phyloP scores from a whole-genome alignment of 2,113 vertebrate genomes.

The Ameiurus melas region DNA sequence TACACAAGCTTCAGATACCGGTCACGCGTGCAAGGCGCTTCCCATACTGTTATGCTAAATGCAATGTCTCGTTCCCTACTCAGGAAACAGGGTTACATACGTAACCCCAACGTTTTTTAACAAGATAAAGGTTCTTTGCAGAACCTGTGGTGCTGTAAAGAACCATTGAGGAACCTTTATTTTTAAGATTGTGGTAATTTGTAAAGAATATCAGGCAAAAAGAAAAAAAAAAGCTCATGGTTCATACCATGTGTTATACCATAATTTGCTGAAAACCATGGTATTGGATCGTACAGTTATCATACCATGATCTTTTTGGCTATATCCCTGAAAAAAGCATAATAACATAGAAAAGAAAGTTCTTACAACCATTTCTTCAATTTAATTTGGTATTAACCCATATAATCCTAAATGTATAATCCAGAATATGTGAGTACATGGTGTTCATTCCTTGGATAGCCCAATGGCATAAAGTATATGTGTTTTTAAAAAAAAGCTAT shows the following conservation, averaged over 20 bases:
- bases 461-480: neutral
- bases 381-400: slow-evolving; percentile 32
- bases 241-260: neutral
- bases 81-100: no score
- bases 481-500: neutral
- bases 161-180: no score
- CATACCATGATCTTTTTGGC: neutral
- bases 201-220: slow-evolving; percentile 9
- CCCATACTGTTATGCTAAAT: no score
- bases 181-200: neutral
- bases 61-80: no score
- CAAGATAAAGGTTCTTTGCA: no score
- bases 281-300: no score
- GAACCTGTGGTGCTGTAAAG: no score
- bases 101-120: no score
- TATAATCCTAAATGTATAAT: slow-evolving; percentile 1
- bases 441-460: neutral
- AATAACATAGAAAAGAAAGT: neutral
- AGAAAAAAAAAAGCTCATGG: neutral
- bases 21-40: no score
- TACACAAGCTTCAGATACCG: no score
- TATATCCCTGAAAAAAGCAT: neutral
- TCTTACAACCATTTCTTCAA: slow-evolving; percentile 23
- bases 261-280: neutral
- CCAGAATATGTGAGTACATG: neutral